Evolutionary conservation across 2,888 invertebrate genomes (phyloP).

Genomic region (Acrobasis suavella): DNA sequence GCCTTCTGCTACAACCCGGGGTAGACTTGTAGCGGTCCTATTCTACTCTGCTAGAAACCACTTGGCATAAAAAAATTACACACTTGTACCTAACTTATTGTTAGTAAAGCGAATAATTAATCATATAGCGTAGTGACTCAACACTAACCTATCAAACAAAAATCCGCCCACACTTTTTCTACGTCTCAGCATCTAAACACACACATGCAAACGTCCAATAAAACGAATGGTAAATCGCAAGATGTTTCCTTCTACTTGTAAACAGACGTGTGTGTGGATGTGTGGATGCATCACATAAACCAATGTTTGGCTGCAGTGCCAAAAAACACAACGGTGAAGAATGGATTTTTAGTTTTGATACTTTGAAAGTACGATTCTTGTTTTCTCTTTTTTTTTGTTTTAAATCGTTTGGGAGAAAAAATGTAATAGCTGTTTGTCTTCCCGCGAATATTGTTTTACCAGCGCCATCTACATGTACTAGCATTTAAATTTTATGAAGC

Average conservation of each 20-base stretch:
- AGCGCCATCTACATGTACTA: no score
- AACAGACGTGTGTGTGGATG: conserved; percentile 37
- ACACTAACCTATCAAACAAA: background rate
- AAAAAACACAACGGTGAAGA: conserved; percentile 73
- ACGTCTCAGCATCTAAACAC: conserved; percentile 10
- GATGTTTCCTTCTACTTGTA: conserved; percentile 37
- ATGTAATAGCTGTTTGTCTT: no score
- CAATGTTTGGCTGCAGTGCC: conserved; percentile 76
- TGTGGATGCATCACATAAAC: conserved; percentile 70
- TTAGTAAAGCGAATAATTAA: background rate
- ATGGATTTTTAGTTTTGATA: conserved; percentile 51
- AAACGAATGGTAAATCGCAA: conserved; percentile 18
- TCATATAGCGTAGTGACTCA: background rate
- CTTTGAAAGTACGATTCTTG: conserved; percentile 35
- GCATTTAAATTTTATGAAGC: no score
- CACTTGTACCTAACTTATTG: no score
- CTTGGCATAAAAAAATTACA: no score
- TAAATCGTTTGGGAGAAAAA: no score
- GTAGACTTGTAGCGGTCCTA: no score
- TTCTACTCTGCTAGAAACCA: no score
- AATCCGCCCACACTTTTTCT: conserved; percentile 4
- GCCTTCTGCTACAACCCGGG: no score
- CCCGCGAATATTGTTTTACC: no score
- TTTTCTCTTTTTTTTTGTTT: no score
- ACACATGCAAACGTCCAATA: conserved; percentile 7